Evolutionary conservation across 1,140 invertebrate genomes (phyloP).

Genomic region (Brachionus manjavacas): DNA sequence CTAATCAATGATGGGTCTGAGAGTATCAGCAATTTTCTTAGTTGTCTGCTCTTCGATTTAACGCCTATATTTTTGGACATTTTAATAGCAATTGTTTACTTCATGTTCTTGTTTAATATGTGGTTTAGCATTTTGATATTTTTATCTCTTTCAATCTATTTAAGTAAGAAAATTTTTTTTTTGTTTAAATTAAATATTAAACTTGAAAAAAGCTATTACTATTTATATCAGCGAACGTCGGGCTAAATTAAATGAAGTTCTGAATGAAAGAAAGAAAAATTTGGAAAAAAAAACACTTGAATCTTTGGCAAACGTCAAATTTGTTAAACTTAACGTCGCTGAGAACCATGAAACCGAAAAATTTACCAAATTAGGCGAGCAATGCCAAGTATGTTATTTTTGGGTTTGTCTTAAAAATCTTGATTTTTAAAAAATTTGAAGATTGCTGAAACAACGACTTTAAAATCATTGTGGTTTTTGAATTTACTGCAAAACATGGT

Average conservation of each 20-base stretch:
- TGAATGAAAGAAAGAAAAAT: neutral
- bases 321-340: conserved; percentile 81
- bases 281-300: neutral
- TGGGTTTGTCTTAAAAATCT: neutral
- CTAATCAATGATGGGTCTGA: conserved; percentile 59
- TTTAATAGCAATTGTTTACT: conserved; percentile 82
- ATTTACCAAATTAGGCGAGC: conserved; percentile 73
- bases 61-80: conserved; percentile 86
- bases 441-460: conserved; percentile 76
- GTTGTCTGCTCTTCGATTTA: conserved; percentile 65
- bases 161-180: conserved; percentile 58
- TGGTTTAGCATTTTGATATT: conserved; percentile 93
- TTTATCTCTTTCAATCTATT: conserved; percentile 42
- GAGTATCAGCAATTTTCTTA: conserved; percentile 45
- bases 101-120: conserved; percentile 76
- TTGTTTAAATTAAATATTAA: neutral
- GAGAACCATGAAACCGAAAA: conserved; percentile 80
- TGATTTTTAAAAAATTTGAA: neutral
- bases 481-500: conserved; percentile 84
- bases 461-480: conserved; percentile 76
- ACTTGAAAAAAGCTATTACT: neutral
- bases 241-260: neutral
- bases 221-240: conserved; percentile 10
- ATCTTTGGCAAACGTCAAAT: neutral
- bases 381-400: conserved; percentile 68